phyloP scores from a whole-genome alignment of 2,797 vertebrate species.

The Leuciscus waleckii region DNA sequence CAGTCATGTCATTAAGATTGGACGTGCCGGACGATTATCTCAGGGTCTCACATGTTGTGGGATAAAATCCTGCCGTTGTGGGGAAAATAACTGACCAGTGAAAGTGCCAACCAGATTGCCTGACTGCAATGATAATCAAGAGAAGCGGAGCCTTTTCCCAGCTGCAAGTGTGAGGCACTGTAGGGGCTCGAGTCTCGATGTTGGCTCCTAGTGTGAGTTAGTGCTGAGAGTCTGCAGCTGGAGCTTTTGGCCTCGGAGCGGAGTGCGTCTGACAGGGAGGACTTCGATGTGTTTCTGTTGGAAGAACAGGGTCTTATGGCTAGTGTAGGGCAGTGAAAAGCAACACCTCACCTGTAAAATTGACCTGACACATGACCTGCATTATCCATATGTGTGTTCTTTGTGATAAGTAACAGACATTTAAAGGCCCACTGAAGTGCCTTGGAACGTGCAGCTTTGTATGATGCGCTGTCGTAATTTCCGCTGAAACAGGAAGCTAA shows the following conservation, averaged over 20 bases:
- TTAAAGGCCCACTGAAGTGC: not conserved
- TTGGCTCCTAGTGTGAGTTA: constrained; percentile 76
- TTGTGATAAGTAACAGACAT: not conserved
- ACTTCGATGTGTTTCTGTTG: constrained; percentile 28
- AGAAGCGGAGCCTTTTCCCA: constrained; percentile 30
- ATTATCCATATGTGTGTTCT: not conserved
- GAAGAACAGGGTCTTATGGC: constrained; percentile 16
- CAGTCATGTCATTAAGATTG: constrained; percentile 23
- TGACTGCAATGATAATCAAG: constrained; percentile 39
- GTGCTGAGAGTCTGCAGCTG: constrained; percentile 73
- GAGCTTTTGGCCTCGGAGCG: constrained; percentile 67
- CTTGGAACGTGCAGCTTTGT: no score
- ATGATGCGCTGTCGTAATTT: no score
- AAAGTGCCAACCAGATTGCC: constrained; percentile 28
- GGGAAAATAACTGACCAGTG: constrained; percentile 5
- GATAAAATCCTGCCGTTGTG: constrained; percentile 43
- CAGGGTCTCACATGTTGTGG: constrained; percentile 37
- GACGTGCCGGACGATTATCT: constrained; percentile 41
- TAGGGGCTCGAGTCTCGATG: constrained; percentile 68
- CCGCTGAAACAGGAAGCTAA: no score
- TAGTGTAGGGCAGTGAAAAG: not conserved
- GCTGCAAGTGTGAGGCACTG: constrained; percentile 32
- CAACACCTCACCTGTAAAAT: not conserved
- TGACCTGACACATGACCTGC: not conserved
- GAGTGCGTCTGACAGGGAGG: constrained; percentile 11